Conservation (phyloP, 2,797 vertebrate genomes). For the Myiotriccus ornatus region DNA sequence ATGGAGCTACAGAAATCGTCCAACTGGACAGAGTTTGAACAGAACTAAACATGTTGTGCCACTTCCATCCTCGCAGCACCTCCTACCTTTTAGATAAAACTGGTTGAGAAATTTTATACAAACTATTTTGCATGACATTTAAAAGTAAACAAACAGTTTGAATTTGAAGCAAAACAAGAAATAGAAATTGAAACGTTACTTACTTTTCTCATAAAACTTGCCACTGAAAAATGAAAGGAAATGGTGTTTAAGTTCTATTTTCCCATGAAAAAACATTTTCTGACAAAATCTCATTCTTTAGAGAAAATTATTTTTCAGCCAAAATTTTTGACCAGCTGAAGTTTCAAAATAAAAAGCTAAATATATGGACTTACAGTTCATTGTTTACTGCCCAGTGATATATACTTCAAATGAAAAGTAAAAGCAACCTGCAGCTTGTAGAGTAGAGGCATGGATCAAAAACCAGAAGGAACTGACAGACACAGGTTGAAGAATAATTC, state of each 20-base stretch:
- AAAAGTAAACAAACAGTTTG: background rate
- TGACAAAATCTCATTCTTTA: background rate
- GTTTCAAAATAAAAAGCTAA: constrained; percentile 7
- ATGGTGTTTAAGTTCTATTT: background rate
- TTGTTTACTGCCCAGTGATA: background rate
- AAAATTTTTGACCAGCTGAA: background rate
- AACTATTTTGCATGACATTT: background rate
- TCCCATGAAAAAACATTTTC: background rate
- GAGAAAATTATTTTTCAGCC: background rate
- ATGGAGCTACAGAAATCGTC: background rate
- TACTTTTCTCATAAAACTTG: background rate
- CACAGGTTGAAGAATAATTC: background rate
- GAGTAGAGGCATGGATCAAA: background rate
- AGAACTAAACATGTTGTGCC: background rate
- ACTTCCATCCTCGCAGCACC: background rate
- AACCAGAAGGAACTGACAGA: background rate
- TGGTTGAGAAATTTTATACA: background rate
- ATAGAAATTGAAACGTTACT: background rate
- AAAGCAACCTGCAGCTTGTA: background rate
- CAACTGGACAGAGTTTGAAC: background rate
- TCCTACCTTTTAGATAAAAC: background rate
- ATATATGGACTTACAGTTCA: background rate
- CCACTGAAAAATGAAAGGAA: background rate
- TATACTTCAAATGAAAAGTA: background rate
- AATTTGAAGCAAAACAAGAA: background rate